Evolutionary conservation across 2,888 invertebrate genomes (phyloP).

Genomic region (Ceriagrion tenellum): DNA sequence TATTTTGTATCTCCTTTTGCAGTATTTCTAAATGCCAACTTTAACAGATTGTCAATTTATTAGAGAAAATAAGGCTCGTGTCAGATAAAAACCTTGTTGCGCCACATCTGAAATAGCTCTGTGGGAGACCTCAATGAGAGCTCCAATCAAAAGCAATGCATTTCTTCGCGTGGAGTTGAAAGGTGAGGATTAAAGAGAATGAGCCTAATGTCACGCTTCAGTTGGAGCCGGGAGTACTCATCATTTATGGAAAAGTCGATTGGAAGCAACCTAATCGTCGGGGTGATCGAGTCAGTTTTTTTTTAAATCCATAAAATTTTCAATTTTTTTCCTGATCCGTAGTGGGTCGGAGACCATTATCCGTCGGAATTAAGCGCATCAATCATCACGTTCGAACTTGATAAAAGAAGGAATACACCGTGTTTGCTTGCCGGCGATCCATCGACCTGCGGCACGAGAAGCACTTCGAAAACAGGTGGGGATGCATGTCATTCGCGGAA

Average conservation of each 20-base stretch:
- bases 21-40: no score
- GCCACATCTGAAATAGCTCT: no score
- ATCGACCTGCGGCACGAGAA: not conserved
- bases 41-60: no score
- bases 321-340: not conserved
- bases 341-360: not conserved
- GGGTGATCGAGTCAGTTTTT: not conserved
- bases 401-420: not conserved
- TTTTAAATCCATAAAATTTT: not conserved
- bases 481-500: not conserved
- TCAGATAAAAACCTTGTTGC: no score
- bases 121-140: no score
- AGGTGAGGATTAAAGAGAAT: not conserved
- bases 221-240: not conserved
- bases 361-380: not conserved
- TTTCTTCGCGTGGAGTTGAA: no score
- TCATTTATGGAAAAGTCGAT: not conserved
- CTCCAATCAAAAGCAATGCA: no score
- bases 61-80: no score
- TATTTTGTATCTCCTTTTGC: no score
- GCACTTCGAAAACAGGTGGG: conserved; percentile 4
- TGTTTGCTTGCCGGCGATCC: not conserved
- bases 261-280: not conserved
- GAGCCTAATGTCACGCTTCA: not conserved
- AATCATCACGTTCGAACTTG: not conserved